Conservation (phyloP, 1,140 invertebrate species). For the Archivesica marissinica region DNA sequence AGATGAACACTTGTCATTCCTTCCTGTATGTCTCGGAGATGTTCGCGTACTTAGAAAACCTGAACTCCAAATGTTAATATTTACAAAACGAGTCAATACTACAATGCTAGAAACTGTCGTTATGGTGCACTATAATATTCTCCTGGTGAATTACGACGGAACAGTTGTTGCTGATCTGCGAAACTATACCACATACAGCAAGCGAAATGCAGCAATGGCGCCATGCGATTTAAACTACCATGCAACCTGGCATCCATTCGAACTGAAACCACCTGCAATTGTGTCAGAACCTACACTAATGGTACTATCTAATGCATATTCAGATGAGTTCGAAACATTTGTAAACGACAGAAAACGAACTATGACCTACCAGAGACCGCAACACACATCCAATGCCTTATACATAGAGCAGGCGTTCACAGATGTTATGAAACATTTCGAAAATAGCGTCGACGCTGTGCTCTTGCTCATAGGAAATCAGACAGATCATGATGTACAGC, state of each 20-base stretch:
- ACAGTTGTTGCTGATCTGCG: neutral
- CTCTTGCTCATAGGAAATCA: neutral
- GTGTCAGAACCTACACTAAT: too few species aligned
- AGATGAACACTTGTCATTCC: neutral
- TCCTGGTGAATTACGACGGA: neutral
- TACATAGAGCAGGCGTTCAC: too few species aligned
- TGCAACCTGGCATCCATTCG: neutral
- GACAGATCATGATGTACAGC: neutral
- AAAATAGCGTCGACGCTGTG: neutral
- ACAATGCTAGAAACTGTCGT: conserved; percentile 19
- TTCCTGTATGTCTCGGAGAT: conserved; percentile 21
- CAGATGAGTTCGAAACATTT: too few species aligned
- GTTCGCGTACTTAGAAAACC: conserved; percentile 16
- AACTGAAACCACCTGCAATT: too few species aligned
- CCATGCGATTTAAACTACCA: conserved; percentile 30
- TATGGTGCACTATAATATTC: conserved; percentile 27
- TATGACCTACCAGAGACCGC: too few species aligned
- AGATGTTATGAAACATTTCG: too few species aligned
- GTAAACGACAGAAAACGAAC: too few species aligned
- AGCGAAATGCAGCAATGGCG: conserved; percentile 1
- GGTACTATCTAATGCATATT: too few species aligned
- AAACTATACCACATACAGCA: conserved; percentile 38
- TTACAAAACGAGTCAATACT: neutral
- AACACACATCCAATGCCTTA: too few species aligned
- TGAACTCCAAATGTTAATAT: conserved; percentile 17